These are phyloP conservation scores for Poecile atricapillus DNA, from an alignment of 2,113 vertebrate genomes.

Conservation along the genomic window DNA sequence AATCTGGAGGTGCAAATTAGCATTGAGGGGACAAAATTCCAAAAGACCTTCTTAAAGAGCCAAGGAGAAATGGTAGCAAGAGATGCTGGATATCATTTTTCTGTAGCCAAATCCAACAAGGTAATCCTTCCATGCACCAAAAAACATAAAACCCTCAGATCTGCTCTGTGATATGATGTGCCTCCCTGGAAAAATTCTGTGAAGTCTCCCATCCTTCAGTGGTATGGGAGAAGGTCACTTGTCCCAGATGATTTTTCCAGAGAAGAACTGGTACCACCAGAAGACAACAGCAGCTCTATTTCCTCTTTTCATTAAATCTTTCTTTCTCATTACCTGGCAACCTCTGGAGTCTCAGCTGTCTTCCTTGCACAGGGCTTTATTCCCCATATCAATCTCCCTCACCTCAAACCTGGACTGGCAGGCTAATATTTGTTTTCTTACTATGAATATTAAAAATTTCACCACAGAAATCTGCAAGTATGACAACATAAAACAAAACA, in stretches of 20 bases:
- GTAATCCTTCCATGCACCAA: not conserved
- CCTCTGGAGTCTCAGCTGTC: not conserved
- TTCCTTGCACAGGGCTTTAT: not conserved
- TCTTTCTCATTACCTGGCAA: not conserved
- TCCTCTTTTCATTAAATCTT: not conserved
- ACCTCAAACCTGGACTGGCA: not conserved
- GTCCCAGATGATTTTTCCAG: not conserved
- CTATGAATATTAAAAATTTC: not conserved
- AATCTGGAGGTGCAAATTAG: not conserved
- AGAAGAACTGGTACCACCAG: not conserved
- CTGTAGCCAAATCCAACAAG: not conserved
- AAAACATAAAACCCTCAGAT: not conserved
- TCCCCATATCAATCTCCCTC: not conserved
- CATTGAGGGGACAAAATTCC: not conserved
- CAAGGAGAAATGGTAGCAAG: not conserved
- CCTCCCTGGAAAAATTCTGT: not conserved
- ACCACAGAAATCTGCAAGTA: not conserved
- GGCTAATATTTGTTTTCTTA: not conserved
- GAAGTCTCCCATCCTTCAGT: not conserved
- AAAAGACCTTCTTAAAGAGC: not conserved
- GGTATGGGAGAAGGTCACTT: not conserved
- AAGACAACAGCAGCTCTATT: not conserved
- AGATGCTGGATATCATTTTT: not conserved
- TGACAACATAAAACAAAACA: not conserved
- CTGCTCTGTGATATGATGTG: not conserved